A percentile compares a stretch with the other conserved stretches of the same genome.
These are phyloP conservation scores for Microtus richardsoni DNA, from an alignment of 2,113 vertebrate species.

Conservation along the genomic window DNA sequence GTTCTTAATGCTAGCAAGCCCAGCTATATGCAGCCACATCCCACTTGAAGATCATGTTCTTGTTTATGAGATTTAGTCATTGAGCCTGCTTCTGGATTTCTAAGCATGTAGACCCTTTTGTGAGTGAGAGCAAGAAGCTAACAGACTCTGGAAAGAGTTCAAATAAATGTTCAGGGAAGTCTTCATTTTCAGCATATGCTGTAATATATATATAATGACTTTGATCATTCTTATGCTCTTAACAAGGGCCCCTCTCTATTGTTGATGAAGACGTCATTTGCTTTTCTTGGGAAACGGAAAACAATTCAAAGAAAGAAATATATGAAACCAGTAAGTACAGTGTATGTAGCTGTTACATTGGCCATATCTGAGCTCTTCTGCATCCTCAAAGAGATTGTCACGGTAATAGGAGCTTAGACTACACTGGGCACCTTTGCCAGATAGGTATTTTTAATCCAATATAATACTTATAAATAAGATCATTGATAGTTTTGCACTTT, in stretches of 20 bases:
- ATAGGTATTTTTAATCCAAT: constrained; percentile 40
- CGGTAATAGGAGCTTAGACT: constrained; percentile 7
- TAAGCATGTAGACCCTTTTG: background rate
- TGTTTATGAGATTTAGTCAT: background rate
- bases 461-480: constrained; percentile 41
- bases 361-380: background rate
- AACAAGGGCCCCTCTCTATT: background rate
- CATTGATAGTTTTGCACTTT: constrained; percentile 54
- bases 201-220: background rate
- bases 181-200: background rate
- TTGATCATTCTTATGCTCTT: background rate
- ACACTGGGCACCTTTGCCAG: background rate
- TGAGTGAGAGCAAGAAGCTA: background rate
- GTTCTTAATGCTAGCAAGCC: background rate
- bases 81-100: background rate
- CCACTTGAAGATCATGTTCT: constrained; percentile 8
- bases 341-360: background rate
- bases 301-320: background rate
- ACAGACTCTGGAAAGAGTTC: background rate
- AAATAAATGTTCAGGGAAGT: background rate
- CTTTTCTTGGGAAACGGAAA: constrained; percentile 51
- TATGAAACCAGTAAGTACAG: background rate
- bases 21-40: background rate
- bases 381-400: background rate
- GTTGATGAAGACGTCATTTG: background rate